Conservation (phyloP, 2,888 invertebrate species). For the Agriopis marginaria region DNA sequence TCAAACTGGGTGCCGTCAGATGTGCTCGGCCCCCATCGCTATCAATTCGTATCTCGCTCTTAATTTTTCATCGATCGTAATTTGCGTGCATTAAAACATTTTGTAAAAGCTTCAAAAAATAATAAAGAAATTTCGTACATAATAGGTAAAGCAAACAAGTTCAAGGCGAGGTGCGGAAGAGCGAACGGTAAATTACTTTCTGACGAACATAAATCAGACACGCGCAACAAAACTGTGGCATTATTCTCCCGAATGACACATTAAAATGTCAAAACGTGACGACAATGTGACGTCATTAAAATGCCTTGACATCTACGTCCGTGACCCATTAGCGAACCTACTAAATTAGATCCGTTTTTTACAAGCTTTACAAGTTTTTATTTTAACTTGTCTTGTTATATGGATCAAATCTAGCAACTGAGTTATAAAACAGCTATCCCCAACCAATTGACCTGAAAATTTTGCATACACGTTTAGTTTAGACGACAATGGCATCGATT, state of each 20-base stretch:
- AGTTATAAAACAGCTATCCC: too few species aligned
- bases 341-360: slow-evolving; percentile 11
- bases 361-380: too few species aligned
- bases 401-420: too few species aligned
- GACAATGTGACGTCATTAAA: slow-evolving; percentile 50
- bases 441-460: too few species aligned
- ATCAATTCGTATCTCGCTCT: too few species aligned
- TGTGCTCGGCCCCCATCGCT: too few species aligned
- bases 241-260: slow-evolving; percentile 67
- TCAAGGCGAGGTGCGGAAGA: slow-evolving; percentile 38
- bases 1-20: too few species aligned
- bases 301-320: slow-evolving; percentile 34
- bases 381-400: too few species aligned
- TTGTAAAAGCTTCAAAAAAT: background rate
- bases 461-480: too few species aligned
- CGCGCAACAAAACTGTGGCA: slow-evolving; percentile 70
- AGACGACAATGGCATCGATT: too few species aligned
- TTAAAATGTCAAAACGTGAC: slow-evolving; percentile 76
- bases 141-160: slow-evolving; percentile 26
- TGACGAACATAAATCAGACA: slow-evolving; percentile 63
- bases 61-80: too few species aligned
- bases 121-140: background rate
- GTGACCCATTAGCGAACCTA: slow-evolving; percentile 14
- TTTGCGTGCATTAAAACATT: too few species aligned
- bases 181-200: slow-evolving; percentile 62